phyloP scores from a whole-genome alignment of 2,888 invertebrate species.

The Mythimna loreyi region DNA sequence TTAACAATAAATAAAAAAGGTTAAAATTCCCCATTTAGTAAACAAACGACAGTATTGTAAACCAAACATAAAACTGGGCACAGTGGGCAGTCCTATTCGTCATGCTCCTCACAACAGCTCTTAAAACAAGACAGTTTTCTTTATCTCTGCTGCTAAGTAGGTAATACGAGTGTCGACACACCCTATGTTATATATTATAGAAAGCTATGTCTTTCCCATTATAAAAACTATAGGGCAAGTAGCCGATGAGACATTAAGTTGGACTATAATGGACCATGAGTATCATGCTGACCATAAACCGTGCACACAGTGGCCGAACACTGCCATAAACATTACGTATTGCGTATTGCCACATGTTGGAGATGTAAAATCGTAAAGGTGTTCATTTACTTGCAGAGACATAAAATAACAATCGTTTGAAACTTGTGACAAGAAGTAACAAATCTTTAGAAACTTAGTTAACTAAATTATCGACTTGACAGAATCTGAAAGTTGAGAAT shows the following conservation, averaged over 20 bases:
- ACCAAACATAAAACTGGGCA: constrained; percentile 24
- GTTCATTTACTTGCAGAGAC: constrained; percentile 7
- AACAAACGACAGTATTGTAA: constrained; percentile 29
- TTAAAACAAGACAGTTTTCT: constrained; percentile 51
- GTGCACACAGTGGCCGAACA: constrained; percentile 36
- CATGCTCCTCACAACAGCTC: constrained; percentile 37
- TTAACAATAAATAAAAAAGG: too few species aligned
- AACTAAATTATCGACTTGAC: neutral
- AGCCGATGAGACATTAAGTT: constrained; percentile 52
- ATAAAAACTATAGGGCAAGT: constrained; percentile 51
- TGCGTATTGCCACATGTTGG: constrained; percentile 27
- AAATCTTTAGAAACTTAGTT: neutral
- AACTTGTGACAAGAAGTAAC: neutral
- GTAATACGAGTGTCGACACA: constrained; percentile 43
- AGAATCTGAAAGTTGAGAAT: constrained; percentile 1
- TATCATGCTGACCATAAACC: constrained; percentile 35
- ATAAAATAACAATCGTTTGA: neutral
- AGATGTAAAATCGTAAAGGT: constrained; percentile 14
- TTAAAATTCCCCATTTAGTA: too few species aligned
- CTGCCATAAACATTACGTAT: constrained; percentile 39
- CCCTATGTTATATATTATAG: too few species aligned
- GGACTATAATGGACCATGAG: constrained; percentile 45
- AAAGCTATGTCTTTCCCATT: constrained; percentile 56
- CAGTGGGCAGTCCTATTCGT: constrained; percentile 26
- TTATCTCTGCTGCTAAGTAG: constrained; percentile 45